Conservation (phyloP, 2,797 vertebrate genomes). For the Myripristis jacobus region DNA sequence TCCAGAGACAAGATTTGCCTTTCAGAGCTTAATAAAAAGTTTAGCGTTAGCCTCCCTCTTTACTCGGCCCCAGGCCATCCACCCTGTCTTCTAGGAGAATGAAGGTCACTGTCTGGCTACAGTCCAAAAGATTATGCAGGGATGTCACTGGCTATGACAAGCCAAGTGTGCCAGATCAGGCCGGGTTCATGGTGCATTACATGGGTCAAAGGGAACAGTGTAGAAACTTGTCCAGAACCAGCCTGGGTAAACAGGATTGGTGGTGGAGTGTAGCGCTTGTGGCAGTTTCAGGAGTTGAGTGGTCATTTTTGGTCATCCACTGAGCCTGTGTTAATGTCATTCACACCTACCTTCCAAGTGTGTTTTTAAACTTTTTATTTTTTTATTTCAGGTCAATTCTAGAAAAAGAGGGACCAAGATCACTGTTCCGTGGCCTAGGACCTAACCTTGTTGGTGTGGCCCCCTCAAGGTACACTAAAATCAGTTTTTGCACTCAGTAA, state of each 20-base stretch:
- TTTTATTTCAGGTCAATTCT: conserved; percentile 91
- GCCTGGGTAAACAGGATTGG: conserved; percentile 15
- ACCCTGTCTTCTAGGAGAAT: conserved; percentile 23
- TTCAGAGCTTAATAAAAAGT: neutral
- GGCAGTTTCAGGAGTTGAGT: conserved; percentile 7
- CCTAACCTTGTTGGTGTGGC: conserved; percentile 98
- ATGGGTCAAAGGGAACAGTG: neutral
- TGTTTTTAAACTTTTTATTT: conserved; percentile 7
- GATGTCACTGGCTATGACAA: conserved; percentile 28
- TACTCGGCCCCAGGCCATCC: neutral
- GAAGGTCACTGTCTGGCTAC: conserved; percentile 24
- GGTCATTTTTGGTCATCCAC: neutral
- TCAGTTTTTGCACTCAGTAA: neutral
- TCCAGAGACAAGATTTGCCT: conserved; percentile 2
- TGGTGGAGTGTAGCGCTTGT: neutral
- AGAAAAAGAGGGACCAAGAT: conserved; percentile 97
- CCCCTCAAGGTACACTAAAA: conserved; percentile 91
- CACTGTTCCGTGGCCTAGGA: conserved; percentile 95
- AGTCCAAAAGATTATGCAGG: conserved; percentile 15
- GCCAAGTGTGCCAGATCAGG: neutral
- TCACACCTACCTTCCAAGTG: neutral
- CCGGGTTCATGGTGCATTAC: conserved; percentile 21
- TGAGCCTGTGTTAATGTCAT: neutral
- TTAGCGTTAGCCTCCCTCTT: neutral
- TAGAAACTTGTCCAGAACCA: conserved; percentile 9